Conservation (phyloP, 2,113 vertebrate species). For the Montifringilla adamsi region DNA sequence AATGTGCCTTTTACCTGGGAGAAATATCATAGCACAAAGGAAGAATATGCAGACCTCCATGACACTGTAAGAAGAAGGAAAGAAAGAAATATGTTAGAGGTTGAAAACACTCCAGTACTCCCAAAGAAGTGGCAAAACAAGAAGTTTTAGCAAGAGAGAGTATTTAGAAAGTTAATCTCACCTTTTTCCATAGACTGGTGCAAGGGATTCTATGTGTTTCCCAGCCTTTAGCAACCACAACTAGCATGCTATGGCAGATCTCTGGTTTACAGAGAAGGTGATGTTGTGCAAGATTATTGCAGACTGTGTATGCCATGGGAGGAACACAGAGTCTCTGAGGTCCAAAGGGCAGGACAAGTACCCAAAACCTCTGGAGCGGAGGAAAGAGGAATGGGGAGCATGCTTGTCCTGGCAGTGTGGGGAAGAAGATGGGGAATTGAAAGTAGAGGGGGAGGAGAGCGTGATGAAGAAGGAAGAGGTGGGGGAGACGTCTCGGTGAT, state of each 20-base stretch:
- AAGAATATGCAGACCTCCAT: constrained; percentile 36
- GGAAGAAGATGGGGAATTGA: constrained; percentile 45
- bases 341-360: neutral
- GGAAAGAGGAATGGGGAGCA: neutral
- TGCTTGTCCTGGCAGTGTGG: neutral
- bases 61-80: neutral
- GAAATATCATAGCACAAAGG: constrained; percentile 1
- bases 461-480: neutral
- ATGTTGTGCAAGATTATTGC: neutral
- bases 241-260: neutral
- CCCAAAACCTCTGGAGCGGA: accelerated
- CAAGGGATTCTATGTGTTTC: neutral
- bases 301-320: neutral
- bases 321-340: neutral
- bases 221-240: neutral
- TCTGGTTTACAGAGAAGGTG: neutral
- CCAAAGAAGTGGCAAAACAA: neutral
- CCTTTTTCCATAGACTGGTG: neutral
- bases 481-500: accelerated
- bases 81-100: neutral
- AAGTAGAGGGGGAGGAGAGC: constrained; percentile 16
- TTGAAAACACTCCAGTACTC: neutral
- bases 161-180: neutral
- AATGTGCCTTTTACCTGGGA: constrained; percentile 30
- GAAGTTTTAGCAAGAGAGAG: neutral